These are phyloP conservation scores for Paramormyrops kingsleyae DNA, from an alignment of 2,113 vertebrate genomes.

Conservation along the genomic window DNA sequence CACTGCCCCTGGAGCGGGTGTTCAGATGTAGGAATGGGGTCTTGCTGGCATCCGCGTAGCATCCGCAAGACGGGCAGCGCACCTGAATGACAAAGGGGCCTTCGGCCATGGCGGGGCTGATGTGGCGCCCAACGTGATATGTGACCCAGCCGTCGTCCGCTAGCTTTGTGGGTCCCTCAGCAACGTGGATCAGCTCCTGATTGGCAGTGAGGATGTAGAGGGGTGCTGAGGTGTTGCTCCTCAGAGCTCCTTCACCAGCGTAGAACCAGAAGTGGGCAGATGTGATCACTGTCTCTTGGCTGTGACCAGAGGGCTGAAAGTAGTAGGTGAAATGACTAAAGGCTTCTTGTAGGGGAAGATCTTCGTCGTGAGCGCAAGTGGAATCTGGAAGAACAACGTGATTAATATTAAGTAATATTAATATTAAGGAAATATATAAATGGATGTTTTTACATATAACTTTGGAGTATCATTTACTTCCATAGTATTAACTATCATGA, in stretches of 20 bases:
- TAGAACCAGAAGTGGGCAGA: conserved; percentile 84
- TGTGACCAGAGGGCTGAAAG: conserved; percentile 71
- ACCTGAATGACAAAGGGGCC: conserved; percentile 68
- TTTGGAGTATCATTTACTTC: not conserved
- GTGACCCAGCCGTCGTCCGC: conserved; percentile 65
- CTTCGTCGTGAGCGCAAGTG: conserved; percentile 38
- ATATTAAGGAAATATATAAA: not conserved
- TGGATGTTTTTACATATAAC: not conserved
- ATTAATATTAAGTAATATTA: not conserved
- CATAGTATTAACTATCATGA: not conserved
- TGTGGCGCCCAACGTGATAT: conserved; percentile 45
- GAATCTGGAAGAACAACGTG: conserved; percentile 44
- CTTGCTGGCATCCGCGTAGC: conserved; percentile 56
- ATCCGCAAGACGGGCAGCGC: conserved; percentile 65
- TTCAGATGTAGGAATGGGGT: conserved; percentile 74
- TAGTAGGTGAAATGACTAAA: conserved; percentile 65
- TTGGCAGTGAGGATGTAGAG: conserved; percentile 42
- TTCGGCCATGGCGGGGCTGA: conserved; percentile 44
- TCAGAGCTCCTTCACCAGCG: conserved; percentile 36
- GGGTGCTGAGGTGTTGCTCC: conserved; percentile 20
- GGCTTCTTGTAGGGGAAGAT: conserved; percentile 16
- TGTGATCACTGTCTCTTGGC: conserved; percentile 54
- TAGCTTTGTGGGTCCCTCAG: conserved; percentile 17
- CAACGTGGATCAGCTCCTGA: conserved; percentile 38
- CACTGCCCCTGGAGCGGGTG: conserved; percentile 35